phyloP scores from a whole-genome alignment of 1,140 invertebrate species.

The Prorops nasuta region DNA sequence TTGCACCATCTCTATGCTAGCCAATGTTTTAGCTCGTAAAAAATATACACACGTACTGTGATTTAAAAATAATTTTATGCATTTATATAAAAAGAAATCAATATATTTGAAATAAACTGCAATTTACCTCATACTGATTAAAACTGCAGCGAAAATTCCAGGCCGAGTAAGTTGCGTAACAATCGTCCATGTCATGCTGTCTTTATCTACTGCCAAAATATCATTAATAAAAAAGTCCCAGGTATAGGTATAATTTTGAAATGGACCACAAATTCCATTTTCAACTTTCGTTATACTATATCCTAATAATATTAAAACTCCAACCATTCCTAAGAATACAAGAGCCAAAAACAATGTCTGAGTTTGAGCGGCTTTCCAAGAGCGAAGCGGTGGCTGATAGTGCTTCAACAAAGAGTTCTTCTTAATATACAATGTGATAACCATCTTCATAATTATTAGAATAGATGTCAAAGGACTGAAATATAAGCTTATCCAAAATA shows the following conservation, averaged over 20 bases:
- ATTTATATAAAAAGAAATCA: slow-evolving; percentile 4
- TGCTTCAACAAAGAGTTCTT: slow-evolving; percentile 55
- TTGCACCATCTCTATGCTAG: slow-evolving; percentile 64
- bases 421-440: slow-evolving; percentile 69
- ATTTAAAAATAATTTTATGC: slow-evolving; percentile 15
- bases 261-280: slow-evolving; percentile 60
- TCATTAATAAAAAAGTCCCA: slow-evolving; percentile 56
- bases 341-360: slow-evolving; percentile 70
- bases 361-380: slow-evolving; percentile 71
- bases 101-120: slow-evolving; percentile 6
- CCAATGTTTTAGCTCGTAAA: slow-evolving; percentile 63
- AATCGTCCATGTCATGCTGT: slow-evolving; percentile 41
- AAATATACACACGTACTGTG: slow-evolving; percentile 68
- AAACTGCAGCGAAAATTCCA: slow-evolving; percentile 56
- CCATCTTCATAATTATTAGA: slow-evolving; percentile 65
- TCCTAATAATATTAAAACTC: slow-evolving; percentile 59
- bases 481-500: slow-evolving; percentile 71
- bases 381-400: slow-evolving; percentile 61
- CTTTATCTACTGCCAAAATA: slow-evolving; percentile 49
- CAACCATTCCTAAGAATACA: slow-evolving; percentile 64
- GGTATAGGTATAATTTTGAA: slow-evolving; percentile 52
- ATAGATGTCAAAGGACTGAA: slow-evolving; percentile 66
- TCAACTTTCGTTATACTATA: slow-evolving; percentile 61
- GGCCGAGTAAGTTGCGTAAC: slow-evolving; percentile 56
- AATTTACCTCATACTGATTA: slow-evolving; percentile 60